phyloP scores from a whole-genome alignment of 2,113 vertebrate genomes.

The Cebus imitator region DNA sequence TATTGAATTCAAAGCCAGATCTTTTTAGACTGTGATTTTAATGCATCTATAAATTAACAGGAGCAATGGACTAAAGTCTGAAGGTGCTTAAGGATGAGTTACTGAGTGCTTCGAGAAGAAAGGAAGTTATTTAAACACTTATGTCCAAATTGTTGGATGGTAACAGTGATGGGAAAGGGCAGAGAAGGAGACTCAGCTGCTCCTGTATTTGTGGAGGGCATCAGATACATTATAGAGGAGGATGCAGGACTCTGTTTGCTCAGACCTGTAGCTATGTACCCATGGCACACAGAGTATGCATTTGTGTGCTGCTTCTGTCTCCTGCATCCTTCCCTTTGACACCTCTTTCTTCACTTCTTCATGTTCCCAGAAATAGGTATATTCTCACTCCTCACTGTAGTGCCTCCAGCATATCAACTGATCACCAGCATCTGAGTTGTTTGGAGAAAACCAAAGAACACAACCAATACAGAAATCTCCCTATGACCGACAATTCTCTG shows the following conservation, averaged over 20 bases:
- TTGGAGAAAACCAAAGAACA: neutral
- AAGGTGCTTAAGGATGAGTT: neutral
- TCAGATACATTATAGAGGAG: neutral
- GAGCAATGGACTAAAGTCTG: neutral
- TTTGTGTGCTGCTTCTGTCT: neutral
- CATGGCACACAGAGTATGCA: neutral
- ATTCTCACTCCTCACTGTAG: neutral
- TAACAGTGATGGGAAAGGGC: neutral
- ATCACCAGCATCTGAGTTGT: neutral
- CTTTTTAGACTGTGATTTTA: neutral
- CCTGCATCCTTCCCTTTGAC: neutral
- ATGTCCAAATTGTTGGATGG: neutral
- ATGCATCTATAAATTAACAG: neutral
- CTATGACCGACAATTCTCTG: neutral
- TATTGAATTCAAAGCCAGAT: neutral
- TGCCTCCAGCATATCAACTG: accelerated
- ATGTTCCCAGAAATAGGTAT: neutral
- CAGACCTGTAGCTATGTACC: neutral
- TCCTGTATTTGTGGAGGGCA: neutral
- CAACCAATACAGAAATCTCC: neutral
- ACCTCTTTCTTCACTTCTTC: neutral
- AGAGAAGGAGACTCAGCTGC: neutral
- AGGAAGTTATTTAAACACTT: neutral
- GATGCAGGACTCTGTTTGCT: accelerated
- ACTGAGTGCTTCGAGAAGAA: neutral